Percentiles rank a stretch among this genome's conserved stretches.
phyloP scores from a whole-genome alignment of 2,113 vertebrate genomes.

The Onychostruthus taczanowskii region DNA sequence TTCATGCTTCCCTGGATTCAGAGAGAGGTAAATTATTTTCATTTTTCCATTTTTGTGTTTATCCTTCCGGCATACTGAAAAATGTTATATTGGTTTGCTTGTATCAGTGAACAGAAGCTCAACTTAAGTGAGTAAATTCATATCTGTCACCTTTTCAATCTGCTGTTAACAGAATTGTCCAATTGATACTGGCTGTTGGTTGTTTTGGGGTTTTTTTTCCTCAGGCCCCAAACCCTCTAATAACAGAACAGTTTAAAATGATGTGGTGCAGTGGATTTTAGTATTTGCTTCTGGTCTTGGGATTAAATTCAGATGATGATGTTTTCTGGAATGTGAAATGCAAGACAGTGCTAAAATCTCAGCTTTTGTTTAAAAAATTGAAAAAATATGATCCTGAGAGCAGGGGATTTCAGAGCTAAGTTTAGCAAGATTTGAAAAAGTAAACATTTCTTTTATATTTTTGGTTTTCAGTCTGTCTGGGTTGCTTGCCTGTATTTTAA shows the following conservation, averaged over 20 bases:
- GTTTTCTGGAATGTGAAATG: not conserved
- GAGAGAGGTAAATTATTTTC: conserved; percentile 85
- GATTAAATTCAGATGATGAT: not conserved
- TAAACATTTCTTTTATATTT: not conserved
- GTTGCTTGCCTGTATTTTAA: not conserved
- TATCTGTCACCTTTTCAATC: not conserved
- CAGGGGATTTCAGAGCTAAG: not conserved
- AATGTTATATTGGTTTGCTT: not conserved
- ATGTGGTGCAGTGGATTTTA: fast-evolving
- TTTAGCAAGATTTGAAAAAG: not conserved
- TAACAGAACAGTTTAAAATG: not conserved
- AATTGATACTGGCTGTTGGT: not conserved
- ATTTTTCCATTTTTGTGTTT: conserved; percentile 19
- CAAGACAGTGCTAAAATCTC: not conserved
- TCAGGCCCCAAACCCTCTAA: not conserved
- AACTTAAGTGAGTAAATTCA: not conserved
- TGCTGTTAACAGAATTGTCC: not conserved
- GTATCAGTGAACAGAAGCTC: not conserved
- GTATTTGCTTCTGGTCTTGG: not conserved
- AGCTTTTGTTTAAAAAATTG: not conserved
- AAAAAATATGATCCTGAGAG: not conserved
- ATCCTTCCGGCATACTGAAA: conserved; percentile 1
- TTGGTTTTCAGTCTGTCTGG: not conserved
- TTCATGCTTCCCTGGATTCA: conserved; percentile 83
- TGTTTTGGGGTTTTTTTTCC: not conserved